phyloP scores from a whole-genome alignment of 2,113 vertebrate genomes.

The Vireo altiloquus region DNA sequence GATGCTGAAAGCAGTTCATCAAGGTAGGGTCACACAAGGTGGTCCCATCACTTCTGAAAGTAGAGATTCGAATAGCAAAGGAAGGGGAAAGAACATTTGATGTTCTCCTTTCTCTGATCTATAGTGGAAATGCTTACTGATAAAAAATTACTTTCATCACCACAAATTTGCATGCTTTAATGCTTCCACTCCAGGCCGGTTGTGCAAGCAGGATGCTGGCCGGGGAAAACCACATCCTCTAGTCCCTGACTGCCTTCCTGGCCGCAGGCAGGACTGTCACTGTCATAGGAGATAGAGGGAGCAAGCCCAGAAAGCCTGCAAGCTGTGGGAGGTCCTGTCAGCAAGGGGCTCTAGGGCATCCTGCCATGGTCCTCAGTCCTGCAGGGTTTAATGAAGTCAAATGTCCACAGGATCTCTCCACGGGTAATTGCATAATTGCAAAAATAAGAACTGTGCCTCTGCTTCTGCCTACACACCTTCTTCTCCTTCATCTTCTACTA shows the following conservation, averaged over 20 bases:
- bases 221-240: not conserved
- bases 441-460: not conserved
- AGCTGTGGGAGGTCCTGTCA: not conserved
- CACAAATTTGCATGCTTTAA: not conserved
- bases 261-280: not conserved
- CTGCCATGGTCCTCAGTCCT: not conserved
- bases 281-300: not conserved
- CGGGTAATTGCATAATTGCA: not conserved
- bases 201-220: not conserved
- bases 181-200: fast-evolving
- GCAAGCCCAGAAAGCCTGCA: not conserved
- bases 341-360: not conserved
- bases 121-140: not conserved
- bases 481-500: not conserved
- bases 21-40: not conserved
- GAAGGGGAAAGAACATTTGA: not conserved
- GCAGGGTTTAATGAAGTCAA: not conserved
- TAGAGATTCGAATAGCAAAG: not conserved
- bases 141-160: not conserved
- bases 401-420: not conserved
- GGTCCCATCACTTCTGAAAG: not conserved
- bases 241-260: not conserved
- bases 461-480: not conserved
- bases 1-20: not conserved
- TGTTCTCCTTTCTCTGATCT: not conserved